Percentiles rank a stretch among this genome's conserved stretches.
Evolutionary conservation across 37 sponge, comb jelly and placozoan species (phyloP).

Genomic region (Chondrilla cf. caribensis): DNA sequence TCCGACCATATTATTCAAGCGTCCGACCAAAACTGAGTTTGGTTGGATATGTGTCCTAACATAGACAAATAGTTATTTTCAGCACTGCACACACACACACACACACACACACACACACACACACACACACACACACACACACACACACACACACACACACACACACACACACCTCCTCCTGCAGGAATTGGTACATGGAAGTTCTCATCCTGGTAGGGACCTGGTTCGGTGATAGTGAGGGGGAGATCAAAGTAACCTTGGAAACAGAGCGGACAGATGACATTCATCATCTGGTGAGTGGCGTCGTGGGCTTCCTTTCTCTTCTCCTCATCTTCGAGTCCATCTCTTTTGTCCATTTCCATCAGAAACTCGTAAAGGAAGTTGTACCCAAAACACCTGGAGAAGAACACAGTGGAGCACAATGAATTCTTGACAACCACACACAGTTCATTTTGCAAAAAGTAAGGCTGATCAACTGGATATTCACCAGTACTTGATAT

Average conservation of each 20-base stretch:
- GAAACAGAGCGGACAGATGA: conserved; percentile 13
- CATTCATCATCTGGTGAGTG: conserved; percentile 25
- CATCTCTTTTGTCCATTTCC: conserved; percentile 47
- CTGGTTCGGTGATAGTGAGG: conserved; percentile 40
- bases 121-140: conserved; percentile 22
- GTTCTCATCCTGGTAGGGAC: conserved; percentile 71
- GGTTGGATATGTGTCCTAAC: too few relatives aligned
- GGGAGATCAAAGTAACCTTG: conserved; percentile 34
- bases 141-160: conserved; percentile 4
- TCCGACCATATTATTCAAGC: too few relatives aligned
- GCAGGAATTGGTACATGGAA: conserved; percentile 60
- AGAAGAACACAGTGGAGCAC: conserved; percentile 30
- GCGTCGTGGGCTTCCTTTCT: neutral
- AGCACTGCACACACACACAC: conserved; percentile 5
- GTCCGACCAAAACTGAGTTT: too few relatives aligned
- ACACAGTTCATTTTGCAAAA: too few relatives aligned
- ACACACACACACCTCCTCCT: conserved; percentile 21
- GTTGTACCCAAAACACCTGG: conserved; percentile 62
- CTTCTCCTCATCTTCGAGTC: neutral
- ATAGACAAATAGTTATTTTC: neutral
- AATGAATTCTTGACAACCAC: too few relatives aligned
- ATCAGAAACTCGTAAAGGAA: conserved; percentile 75
- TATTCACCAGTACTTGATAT: too few relatives aligned
- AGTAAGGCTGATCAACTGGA: too few relatives aligned
- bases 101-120: conserved; percentile 34